phyloP scores from a whole-genome alignment of 2,888 invertebrate species.

The Sinelater perroti region DNA sequence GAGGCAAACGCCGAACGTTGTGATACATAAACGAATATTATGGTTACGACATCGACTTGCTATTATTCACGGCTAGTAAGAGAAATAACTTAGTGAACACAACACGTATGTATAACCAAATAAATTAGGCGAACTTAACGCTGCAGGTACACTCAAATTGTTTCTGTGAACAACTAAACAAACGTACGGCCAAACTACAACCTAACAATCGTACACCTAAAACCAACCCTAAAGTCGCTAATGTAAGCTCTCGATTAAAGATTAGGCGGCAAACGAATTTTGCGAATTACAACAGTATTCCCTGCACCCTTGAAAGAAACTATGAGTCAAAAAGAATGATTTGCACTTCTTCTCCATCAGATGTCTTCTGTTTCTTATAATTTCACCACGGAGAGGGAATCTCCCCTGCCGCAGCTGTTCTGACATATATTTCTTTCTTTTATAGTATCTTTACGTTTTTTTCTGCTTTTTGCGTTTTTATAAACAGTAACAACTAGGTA shows the following conservation, averaged over 20 bases:
- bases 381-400: background rate
- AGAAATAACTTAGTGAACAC: no score
- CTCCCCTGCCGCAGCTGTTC: constrained; percentile 3
- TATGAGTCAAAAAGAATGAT: constrained; percentile 38
- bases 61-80: no score
- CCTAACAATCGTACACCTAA: no score
- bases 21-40: no score
- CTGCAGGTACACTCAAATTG: no score
- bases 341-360: constrained; percentile 55
- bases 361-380: constrained; percentile 49
- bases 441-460: constrained; percentile 22
- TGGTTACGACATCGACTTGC: no score
- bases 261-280: constrained; percentile 2
- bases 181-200: no score
- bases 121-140: no score
- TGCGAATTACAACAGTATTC: constrained; percentile 14
- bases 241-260: background rate
- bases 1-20: no score
- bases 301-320: constrained; percentile 21
- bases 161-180: no score
- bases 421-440: constrained; percentile 24
- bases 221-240: background rate
- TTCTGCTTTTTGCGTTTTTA: constrained; percentile 5
- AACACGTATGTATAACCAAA: no score
- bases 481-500: constrained; percentile 18